phyloP scores from a whole-genome alignment of 2,797 vertebrate genomes.

The Micromesistius poutassou region DNA sequence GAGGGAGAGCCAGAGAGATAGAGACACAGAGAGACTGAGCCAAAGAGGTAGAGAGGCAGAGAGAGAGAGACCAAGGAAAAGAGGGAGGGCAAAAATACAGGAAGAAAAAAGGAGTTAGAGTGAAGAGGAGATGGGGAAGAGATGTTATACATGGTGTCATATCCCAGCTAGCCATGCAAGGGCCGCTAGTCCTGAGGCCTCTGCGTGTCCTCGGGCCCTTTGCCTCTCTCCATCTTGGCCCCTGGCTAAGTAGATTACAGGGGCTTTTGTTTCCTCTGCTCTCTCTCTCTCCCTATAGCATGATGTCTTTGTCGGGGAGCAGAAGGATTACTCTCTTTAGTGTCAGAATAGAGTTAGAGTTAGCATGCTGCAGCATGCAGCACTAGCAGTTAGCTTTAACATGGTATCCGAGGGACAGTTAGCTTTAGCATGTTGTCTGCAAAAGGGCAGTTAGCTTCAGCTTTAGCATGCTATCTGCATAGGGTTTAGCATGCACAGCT shows the following conservation, averaged over 20 bases:
- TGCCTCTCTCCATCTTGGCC: constrained; percentile 35
- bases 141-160: constrained; percentile 10
- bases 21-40: too few relatives aligned
- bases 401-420: too few relatives aligned
- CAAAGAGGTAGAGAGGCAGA: too few relatives aligned
- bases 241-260: constrained; percentile 45
- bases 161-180: constrained; percentile 21
- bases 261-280: constrained; percentile 39
- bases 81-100: neutral
- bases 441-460: too few relatives aligned
- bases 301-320: constrained; percentile 54
- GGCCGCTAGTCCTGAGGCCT: neutral
- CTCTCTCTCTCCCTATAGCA: constrained; percentile 45
- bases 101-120: neutral
- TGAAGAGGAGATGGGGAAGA: neutral
- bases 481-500: too few relatives aligned
- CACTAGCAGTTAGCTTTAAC: too few relatives aligned
- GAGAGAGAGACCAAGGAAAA: constrained; percentile 6
- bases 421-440: too few relatives aligned
- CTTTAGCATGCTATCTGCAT: too few relatives aligned
- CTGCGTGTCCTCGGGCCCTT: constrained; percentile 5
- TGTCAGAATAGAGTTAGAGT: too few relatives aligned
- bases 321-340: constrained; percentile 35
- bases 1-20: too few relatives aligned
- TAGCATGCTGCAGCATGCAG: too few relatives aligned